These are phyloP conservation scores for Rhagoletis pomonella DNA, from an alignment of 1,140 invertebrate genomes.

Conservation along the genomic window DNA sequence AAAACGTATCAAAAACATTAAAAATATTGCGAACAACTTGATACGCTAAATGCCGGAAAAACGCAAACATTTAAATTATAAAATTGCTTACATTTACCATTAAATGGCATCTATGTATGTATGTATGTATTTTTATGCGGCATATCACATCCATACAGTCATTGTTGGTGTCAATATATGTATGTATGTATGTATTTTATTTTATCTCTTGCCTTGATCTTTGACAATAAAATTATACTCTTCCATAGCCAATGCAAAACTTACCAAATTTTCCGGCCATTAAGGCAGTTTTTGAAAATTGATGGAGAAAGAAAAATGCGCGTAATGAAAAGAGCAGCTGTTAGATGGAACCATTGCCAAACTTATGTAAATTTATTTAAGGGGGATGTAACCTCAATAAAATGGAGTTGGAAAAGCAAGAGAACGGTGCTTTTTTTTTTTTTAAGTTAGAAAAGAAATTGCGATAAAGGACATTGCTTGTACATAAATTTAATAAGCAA, in stretches of 20 bases:
- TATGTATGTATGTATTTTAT: background rate
- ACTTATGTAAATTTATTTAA: too few species aligned
- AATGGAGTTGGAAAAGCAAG: too few species aligned
- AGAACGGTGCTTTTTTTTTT: too few species aligned
- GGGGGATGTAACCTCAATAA: too few species aligned
- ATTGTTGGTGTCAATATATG: too few species aligned
- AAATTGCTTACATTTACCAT: slow-evolving; percentile 13
- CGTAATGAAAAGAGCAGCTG: background rate
- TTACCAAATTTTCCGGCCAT: slow-evolving; percentile 19
- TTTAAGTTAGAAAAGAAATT: too few species aligned
- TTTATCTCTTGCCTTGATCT: too few species aligned
- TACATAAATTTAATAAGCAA: slow-evolving; percentile 13
- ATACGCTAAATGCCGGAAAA: slow-evolving; percentile 35
- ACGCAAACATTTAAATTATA: slow-evolving; percentile 38
- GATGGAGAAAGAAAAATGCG: slow-evolving; percentile 8
- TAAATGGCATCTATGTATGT: background rate
- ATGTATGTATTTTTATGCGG: too few species aligned
- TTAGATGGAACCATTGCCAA: too few species aligned
- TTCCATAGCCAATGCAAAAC: background rate
- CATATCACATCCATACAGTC: too few species aligned
- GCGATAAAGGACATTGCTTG: background rate
- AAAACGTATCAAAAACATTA: too few species aligned
- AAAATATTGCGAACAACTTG: too few species aligned
- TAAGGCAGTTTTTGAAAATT: slow-evolving; percentile 9
- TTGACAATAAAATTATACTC: background rate